Evolutionary conservation across 92 coral and sea anemone species (phyloP).

Genomic region (Zoanthus sociatus): DNA sequence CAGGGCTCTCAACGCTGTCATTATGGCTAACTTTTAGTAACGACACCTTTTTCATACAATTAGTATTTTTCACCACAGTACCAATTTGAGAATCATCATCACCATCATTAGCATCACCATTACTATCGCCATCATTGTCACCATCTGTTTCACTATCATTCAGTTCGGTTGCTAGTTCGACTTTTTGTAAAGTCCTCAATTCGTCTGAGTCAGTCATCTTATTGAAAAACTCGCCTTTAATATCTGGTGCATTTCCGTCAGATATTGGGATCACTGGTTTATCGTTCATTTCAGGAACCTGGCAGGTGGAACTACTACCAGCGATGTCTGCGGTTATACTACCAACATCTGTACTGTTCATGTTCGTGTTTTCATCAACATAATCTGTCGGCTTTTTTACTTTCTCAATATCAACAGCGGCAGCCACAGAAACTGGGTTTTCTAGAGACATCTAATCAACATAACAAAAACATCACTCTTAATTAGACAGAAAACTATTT

Average conservation of each 20-base stretch:
- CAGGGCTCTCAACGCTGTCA: neutral
- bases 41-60: conserved; percentile 7
- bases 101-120: neutral
- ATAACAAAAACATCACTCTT: neutral
- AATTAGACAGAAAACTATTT: too few relatives aligned
- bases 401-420: neutral
- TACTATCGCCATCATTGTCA: neutral
- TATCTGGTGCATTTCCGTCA: conserved; percentile 54
- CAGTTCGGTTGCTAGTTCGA: neutral
- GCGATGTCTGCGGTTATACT: neutral
- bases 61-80: neutral
- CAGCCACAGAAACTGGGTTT: neutral
- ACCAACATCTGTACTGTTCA: neutral
- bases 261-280: conserved; percentile 57
- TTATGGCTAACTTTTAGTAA: neutral
- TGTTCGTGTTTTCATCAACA: neutral
- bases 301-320: neutral
- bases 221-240: conserved; percentile 19
- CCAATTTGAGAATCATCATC: neutral
- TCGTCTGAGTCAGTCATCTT: neutral
- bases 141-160: neutral
- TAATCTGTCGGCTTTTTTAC: neutral
- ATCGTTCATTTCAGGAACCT: neutral
- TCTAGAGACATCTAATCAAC: neutral
- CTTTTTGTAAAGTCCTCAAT: too few relatives aligned